Evolutionary conservation across 2,113 vertebrate species (phyloP).

Genomic region (Nothoprocta pentlandii): DNA sequence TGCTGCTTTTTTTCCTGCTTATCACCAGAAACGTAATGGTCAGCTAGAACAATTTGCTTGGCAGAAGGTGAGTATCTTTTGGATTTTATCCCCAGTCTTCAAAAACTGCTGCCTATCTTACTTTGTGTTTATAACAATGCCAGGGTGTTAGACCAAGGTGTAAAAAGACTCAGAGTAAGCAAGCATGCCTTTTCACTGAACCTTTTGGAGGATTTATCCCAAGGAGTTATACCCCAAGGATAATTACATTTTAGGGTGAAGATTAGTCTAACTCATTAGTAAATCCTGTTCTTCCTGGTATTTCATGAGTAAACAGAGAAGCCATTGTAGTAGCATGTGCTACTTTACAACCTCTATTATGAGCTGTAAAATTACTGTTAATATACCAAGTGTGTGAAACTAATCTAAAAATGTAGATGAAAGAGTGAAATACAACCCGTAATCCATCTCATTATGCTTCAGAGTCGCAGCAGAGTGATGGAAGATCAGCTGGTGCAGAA

Average conservation of each 20-base stretch:
- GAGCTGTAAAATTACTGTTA: not conserved
- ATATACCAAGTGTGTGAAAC: not conserved
- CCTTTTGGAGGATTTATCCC: not conserved
- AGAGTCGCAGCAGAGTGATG: not conserved
- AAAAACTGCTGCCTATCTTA: not conserved
- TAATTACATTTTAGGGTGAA: slow-evolving; percentile 60
- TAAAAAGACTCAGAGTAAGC: not conserved
- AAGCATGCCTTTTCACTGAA: not conserved
- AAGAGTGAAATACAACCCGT: not conserved
- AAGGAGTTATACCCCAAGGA: not conserved
- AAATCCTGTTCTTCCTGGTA: slow-evolving; percentile 1
- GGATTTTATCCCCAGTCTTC: not conserved
- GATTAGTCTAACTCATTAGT: not conserved
- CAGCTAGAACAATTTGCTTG: not conserved
- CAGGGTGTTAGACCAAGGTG: not conserved
- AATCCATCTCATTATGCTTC: not conserved
- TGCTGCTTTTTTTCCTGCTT: not conserved
- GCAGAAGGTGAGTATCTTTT: not conserved
- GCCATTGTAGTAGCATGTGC: not conserved
- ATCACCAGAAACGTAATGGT: not conserved
- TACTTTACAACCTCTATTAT: slow-evolving; percentile 28
- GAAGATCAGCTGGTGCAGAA: not conserved
- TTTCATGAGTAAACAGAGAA: not conserved
- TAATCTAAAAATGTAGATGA: not conserved
- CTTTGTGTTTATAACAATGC: not conserved